Conservation (phyloP, 2,113 vertebrate species). For the Notiomystis cincta region DNA sequence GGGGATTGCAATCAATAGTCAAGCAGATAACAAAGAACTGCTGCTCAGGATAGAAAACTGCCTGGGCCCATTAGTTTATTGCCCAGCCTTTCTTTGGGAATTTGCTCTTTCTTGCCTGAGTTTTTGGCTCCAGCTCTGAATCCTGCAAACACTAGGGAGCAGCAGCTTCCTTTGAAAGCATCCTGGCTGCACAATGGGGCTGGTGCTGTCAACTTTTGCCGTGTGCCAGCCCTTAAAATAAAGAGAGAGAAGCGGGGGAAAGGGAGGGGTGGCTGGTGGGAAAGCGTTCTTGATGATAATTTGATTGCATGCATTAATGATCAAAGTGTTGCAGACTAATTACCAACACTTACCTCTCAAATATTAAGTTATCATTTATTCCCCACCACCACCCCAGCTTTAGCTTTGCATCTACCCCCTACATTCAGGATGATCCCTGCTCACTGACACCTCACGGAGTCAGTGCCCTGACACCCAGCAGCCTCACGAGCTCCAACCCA, state of each 20-base stretch:
- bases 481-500: not conserved
- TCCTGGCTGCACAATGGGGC: not conserved
- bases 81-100: slow-evolving; percentile 13
- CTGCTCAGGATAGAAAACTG: slow-evolving; percentile 34
- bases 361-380: slow-evolving; percentile 73
- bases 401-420: not conserved
- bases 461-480: not conserved
- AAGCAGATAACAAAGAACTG: slow-evolving; percentile 62
- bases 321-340: slow-evolving; percentile 77
- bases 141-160: slow-evolving; percentile 68
- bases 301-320: slow-evolving; percentile 77
- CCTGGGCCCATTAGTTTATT: slow-evolving; percentile 58
- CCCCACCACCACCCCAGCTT: not conserved
- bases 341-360: slow-evolving; percentile 72
- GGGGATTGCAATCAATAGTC: slow-evolving; percentile 63
- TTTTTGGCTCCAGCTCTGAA: slow-evolving; percentile 27
- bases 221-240: slow-evolving; percentile 62
- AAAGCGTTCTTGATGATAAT: slow-evolving; percentile 74
- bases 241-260: slow-evolving; percentile 2
- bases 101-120: not conserved
- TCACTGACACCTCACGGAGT: not conserved
- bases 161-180: slow-evolving; percentile 68
- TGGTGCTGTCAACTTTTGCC: slow-evolving; percentile 25
- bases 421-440: not conserved
- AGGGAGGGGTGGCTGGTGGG: slow-evolving; percentile 11